Base-by-base conservation (phyloP, 2,113 vertebrate genomes). In the Daboia siamensis region DNA sequence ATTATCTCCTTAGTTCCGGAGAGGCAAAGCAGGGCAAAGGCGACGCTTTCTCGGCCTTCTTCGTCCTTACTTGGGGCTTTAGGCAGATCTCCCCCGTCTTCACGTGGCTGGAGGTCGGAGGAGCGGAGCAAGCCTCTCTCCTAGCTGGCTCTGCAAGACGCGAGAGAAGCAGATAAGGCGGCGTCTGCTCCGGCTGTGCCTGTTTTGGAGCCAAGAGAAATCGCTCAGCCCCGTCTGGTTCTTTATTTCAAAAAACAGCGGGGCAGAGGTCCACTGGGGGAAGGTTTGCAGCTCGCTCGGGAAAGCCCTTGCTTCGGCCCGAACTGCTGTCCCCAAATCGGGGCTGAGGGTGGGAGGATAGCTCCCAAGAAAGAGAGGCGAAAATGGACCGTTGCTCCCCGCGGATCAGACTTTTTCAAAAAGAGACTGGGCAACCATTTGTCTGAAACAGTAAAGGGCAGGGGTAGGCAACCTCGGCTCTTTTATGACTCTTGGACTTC, bases 11-110 rank as follows among this genome's bases (percentile, higher is more conserved):
- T 9, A 84, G 86, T 95, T 88, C 91, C 93, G 93, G 91, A 15
- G 90, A 96, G 88, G 90, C 92, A 57, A 80, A 86, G 90, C 93
- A 95, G 94, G 96, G 96, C 74, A 96, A 96, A 95, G 91, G 90
- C 24, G 7, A 10, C 94, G 94, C 93, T 94, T 85, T 93, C 91
- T 95, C 44, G 5, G 59, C 95, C 87, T 64, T 24, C 8, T 93
- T 93, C 59, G 91, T 56, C 48, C 94, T 94, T 91, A 91, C 59
- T 85, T 89, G 93, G 92, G 92, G 94, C 92, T 15, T 44, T 21
- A 44, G 33, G 74, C 74, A 39, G 69, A 39, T 80, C 23, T 29
- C 64, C 29, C 13, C 13, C 4, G 1, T 33, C 5, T 33, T 20
- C 69, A 39, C 15, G 69, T 6, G 69, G 69, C 69, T 6, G 13